A percentile compares a stretch with the other conserved stretches of the same genome.
phyloP scores from a whole-genome alignment of 1,140 invertebrate species.

The Cotesia glomerata region DNA sequence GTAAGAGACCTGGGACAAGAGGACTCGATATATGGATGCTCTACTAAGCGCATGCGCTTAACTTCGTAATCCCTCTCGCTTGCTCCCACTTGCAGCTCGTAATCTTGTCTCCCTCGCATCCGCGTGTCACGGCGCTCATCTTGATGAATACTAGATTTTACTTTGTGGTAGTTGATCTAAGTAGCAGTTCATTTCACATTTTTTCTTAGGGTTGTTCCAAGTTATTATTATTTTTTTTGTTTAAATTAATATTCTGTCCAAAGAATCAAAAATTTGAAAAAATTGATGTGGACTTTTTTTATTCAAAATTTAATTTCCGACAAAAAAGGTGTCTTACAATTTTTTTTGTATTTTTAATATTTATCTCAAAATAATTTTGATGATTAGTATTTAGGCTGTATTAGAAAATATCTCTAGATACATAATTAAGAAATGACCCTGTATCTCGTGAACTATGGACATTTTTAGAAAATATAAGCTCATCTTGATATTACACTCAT shows the following conservation, averaged over 20 bases:
- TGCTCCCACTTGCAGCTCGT: too few relatives aligned
- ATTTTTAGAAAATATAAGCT: too few relatives aligned
- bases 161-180: conserved; percentile 30
- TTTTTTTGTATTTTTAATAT: too few relatives aligned
- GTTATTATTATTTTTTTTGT: too few relatives aligned
- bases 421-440: too few relatives aligned
- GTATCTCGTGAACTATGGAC: too few relatives aligned
- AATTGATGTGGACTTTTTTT: background rate
- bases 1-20: background rate
- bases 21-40: background rate
- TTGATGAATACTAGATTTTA: conserved; percentile 47
- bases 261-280: background rate
- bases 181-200: conserved; percentile 52
- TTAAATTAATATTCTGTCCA: background rate
- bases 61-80: background rate
- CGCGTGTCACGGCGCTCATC: conserved; percentile 12
- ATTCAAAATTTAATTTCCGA: too few relatives aligned
- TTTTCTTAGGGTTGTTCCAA: background rate
- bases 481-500: too few relatives aligned
- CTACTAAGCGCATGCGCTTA: conserved; percentile 19
- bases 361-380: too few relatives aligned
- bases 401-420: too few relatives aligned
- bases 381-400: too few relatives aligned
- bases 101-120: background rate
- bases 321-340: too few relatives aligned